Percentiles rank a stretch among this genome's conserved stretches.
phyloP scores from a whole-genome alignment of 2,888 invertebrate genomes.

The Onchidella celtica region DNA sequence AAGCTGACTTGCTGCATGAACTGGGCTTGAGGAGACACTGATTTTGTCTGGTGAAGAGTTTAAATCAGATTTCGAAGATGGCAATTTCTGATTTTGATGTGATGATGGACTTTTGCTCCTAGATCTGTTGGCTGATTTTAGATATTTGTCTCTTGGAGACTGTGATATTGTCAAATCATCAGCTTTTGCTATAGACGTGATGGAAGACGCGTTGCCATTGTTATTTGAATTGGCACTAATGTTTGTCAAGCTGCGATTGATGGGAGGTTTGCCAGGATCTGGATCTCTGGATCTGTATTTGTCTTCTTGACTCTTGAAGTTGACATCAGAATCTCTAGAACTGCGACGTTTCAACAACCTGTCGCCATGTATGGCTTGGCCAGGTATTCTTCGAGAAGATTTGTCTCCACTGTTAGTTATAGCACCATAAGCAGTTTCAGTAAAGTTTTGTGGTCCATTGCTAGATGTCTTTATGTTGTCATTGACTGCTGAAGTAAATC shows the following conservation, averaged over 20 bases:
- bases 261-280: background rate
- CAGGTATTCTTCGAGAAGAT: background rate
- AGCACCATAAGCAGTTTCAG: background rate
- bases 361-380: background rate
- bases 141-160: background rate
- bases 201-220: background rate
- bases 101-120: background rate
- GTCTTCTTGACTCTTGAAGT: background rate
- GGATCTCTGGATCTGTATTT: background rate
- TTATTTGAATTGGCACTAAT: background rate
- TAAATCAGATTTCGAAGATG: background rate
- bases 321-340: background rate
- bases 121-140: background rate
- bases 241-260: background rate
- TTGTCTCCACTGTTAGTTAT: background rate
- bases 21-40: background rate
- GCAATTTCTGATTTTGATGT: background rate
- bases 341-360: conserved; percentile 10
- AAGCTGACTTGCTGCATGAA: background rate
- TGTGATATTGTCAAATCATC: background rate
- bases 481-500: too few relatives aligned
- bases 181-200: background rate
- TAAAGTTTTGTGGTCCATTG: too few relatives aligned
- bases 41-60: background rate
- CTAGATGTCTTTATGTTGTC: background rate